These are phyloP conservation scores for Chunga burmeisteri DNA, from an alignment of 2,113 vertebrate species.

Conservation along the genomic window DNA sequence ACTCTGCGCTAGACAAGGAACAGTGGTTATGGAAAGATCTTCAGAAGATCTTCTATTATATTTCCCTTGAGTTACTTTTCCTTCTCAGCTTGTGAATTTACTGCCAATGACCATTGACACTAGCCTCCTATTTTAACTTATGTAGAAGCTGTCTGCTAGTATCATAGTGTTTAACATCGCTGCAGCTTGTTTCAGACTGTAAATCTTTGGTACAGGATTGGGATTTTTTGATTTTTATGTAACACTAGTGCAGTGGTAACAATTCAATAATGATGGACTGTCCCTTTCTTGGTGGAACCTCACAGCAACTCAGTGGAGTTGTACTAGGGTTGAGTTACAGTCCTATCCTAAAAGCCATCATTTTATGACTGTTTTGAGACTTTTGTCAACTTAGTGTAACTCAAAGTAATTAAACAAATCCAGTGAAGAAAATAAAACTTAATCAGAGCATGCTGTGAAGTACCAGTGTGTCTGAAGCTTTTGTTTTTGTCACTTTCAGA, in stretches of 20 bases:
- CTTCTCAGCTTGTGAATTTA: neutral
- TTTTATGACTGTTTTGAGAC: neutral
- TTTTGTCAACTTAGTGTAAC: neutral
- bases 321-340: neutral
- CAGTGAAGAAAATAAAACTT: conserved; percentile 23
- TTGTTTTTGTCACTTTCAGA: neutral
- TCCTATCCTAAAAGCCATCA: neutral
- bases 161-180: neutral
- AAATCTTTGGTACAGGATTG: neutral
- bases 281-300: neutral
- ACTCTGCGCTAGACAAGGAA: neutral
- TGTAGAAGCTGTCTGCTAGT: neutral
- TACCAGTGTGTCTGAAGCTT: neutral
- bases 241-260: neutral
- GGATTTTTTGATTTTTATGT: neutral
- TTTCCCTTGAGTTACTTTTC: neutral
- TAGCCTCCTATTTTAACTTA: neutral
- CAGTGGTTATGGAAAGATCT: neutral
- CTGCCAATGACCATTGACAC: neutral
- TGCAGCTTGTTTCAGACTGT: neutral
- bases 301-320: neutral
- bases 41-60: neutral
- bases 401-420: neutral
- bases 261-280: neutral
- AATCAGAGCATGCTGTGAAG: neutral